Conservation (phyloP, 1,140 invertebrate species). For the Chelonus insularis region DNA sequence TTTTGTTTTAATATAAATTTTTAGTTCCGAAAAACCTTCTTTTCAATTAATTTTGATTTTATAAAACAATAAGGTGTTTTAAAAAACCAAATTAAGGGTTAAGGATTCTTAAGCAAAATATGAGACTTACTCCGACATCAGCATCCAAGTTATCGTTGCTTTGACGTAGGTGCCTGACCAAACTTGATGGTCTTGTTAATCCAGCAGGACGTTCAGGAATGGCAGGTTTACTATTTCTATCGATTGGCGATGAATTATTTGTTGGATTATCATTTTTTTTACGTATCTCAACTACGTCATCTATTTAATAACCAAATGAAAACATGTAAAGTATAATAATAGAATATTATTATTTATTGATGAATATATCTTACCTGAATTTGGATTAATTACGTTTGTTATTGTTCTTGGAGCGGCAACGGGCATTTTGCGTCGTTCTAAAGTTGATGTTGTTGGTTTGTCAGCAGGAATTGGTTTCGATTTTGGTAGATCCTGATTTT, state of each 20-base stretch:
- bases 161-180: slow-evolving; percentile 53
- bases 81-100: neutral
- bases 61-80: too few species aligned
- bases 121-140: slow-evolving; percentile 52
- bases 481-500: slow-evolving; percentile 34
- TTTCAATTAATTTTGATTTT: too few species aligned
- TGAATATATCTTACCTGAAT: slow-evolving; percentile 29
- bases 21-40: too few species aligned
- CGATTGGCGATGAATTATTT: slow-evolving; percentile 19
- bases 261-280: slow-evolving; percentile 45
- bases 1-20: too few species aligned
- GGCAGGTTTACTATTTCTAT: slow-evolving; percentile 65
- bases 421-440: slow-evolving; percentile 53
- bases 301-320: slow-evolving; percentile 33
- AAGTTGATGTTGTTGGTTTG: slow-evolving; percentile 44
- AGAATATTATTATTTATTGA: slow-evolving; percentile 10
- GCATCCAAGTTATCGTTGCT: slow-evolving; percentile 51
- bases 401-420: slow-evolving; percentile 64
- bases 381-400: slow-evolving; percentile 44
- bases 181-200: slow-evolving; percentile 64
- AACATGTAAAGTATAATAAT: neutral
- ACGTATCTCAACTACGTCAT: slow-evolving; percentile 50
- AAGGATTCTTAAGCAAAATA: neutral
- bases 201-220: slow-evolving; percentile 73
- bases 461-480: slow-evolving; percentile 43